These are phyloP conservation scores for Chionodraco myersi DNA, from an alignment of 2,113 vertebrate genomes.

Conservation along the genomic window DNA sequence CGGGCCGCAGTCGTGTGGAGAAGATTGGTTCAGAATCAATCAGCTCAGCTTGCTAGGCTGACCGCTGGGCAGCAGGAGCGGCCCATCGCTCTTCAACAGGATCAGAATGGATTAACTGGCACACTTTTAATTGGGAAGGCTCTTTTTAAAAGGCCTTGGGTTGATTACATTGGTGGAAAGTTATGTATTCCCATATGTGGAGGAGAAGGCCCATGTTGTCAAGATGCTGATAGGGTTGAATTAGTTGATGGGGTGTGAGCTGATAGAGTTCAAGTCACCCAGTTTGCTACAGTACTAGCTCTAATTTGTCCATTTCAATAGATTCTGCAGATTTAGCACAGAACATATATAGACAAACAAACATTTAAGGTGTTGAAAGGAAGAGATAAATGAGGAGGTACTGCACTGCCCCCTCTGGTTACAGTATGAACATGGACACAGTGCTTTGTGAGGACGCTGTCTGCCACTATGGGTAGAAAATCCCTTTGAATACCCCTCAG, in stretches of 20 bases:
- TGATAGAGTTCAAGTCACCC: slow-evolving; percentile 13
- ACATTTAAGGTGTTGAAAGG: neutral
- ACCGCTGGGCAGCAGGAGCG: slow-evolving; percentile 85
- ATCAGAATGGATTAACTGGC: slow-evolving; percentile 90
- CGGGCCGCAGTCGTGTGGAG: slow-evolving; percentile 64
- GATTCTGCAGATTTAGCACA: neutral
- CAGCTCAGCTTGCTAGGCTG: slow-evolving; percentile 85
- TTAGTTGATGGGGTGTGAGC: slow-evolving; percentile 19
- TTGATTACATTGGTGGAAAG: slow-evolving; percentile 61
- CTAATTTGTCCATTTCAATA: slow-evolving; percentile 14
- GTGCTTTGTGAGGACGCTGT: slow-evolving; percentile 16
- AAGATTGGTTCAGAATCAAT: slow-evolving; percentile 86
- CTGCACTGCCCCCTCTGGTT: slow-evolving; percentile 68
- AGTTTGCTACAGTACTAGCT: neutral
- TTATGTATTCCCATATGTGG: slow-evolving; percentile 50
- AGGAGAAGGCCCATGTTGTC: slow-evolving; percentile 36
- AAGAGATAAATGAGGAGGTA: slow-evolving; percentile 28
- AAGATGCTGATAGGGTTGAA: slow-evolving; percentile 33
- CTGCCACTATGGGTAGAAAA: slow-evolving; percentile 33
- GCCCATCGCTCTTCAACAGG: slow-evolving; percentile 84
- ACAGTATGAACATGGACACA: slow-evolving; percentile 18
- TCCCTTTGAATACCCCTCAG: slow-evolving; percentile 45
- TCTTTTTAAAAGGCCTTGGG: slow-evolving; percentile 57
- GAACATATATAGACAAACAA: neutral
- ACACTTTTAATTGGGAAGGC: slow-evolving; percentile 81